Evolutionary conservation across 2,113 vertebrate genomes (phyloP), one percentile per base, ranked within the genome.

Genomic region (Corythoichthys haematopterus): DNA sequence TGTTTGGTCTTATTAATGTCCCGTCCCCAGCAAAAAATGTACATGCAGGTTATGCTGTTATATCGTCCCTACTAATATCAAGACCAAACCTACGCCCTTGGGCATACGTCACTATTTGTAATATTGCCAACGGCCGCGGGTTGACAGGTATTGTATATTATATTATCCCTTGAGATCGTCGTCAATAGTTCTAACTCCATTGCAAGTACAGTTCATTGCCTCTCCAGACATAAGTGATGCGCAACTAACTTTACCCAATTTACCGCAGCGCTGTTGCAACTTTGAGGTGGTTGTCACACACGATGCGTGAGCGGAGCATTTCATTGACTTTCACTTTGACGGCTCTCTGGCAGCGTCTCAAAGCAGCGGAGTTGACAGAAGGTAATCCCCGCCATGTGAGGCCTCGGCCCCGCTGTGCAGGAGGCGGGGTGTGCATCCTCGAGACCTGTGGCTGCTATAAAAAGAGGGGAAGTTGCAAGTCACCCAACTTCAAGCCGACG

Each of bases 401-500:
- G 94, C 94, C 94, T 94, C 92, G 92, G 90, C 91, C 90, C 89
- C 86, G 88, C 83, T 91, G 88, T 80, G 46, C 61, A 33, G 89
- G 93, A 95, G 94, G 96, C 94, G 93, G 95, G 93, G 93, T 94
- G 94, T 94, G 80, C 91, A 92, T 92, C 94, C 94, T 95, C 94
- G 92, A 94, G 93, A 93, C 94, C 91, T 86, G 88, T 92, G 77
- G 74, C 80, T 82, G 85, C 81, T 96, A 97, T 96, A 98, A 95
- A 98, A 94, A 84, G 75, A 84, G 92, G 88, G 15, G 89, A 85
- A 80, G 84, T 84, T 81, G 76, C 78, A 80, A 80, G 78, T 81
- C 77, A 79, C 77, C 76, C 68, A 88, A 88, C 84, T 89, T 86
- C 77, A 85, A 84, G 76, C 69, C 89, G 91, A 81, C 89, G 56